phyloP scores from a whole-genome alignment of 2,888 invertebrate genomes.

The Hesperia comma region DNA sequence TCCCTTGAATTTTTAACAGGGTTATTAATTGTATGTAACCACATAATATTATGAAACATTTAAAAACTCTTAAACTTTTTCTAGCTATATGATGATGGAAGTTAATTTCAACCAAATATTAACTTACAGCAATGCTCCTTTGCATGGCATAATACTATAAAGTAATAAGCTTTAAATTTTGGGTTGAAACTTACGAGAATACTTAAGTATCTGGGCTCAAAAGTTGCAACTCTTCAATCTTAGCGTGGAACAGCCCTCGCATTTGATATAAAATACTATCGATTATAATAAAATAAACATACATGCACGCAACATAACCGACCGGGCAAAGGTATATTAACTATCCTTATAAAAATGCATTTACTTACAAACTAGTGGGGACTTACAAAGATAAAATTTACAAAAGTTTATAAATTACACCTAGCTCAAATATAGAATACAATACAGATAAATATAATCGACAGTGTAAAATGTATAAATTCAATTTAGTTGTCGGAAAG shows the following conservation, averaged over 20 bases:
- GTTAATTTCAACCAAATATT: not conserved
- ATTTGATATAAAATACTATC: slow-evolving; percentile 15
- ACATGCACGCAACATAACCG: slow-evolving; percentile 38
- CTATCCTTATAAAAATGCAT: slow-evolving; percentile 50
- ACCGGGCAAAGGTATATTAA: slow-evolving; percentile 46
- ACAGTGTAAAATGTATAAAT: slow-evolving; percentile 34
- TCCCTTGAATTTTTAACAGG: too few relatives aligned
- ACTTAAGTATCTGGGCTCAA: slow-evolving; percentile 26
- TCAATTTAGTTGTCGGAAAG: slow-evolving; percentile 9
- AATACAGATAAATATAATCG: slow-evolving; percentile 30
- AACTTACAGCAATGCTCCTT: not conserved
- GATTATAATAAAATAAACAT: slow-evolving; percentile 19
- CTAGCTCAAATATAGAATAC: slow-evolving; percentile 39
- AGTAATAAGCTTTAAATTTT: slow-evolving; percentile 6
- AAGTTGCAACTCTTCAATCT: slow-evolving; percentile 3
- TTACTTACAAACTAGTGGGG: slow-evolving; percentile 45
- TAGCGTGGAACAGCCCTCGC: not conserved
- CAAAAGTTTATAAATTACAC: slow-evolving; percentile 47
- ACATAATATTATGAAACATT: too few relatives aligned
- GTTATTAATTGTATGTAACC: too few relatives aligned
- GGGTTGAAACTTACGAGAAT: slow-evolving; percentile 2
- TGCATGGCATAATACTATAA: slow-evolving; percentile 9
- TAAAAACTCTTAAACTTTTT: not conserved
- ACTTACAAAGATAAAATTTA: slow-evolving; percentile 50
- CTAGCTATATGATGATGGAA: not conserved